Evolutionary conservation across 2,113 vertebrate genomes (phyloP).

Genomic region (Etheostoma cragini): DNA sequence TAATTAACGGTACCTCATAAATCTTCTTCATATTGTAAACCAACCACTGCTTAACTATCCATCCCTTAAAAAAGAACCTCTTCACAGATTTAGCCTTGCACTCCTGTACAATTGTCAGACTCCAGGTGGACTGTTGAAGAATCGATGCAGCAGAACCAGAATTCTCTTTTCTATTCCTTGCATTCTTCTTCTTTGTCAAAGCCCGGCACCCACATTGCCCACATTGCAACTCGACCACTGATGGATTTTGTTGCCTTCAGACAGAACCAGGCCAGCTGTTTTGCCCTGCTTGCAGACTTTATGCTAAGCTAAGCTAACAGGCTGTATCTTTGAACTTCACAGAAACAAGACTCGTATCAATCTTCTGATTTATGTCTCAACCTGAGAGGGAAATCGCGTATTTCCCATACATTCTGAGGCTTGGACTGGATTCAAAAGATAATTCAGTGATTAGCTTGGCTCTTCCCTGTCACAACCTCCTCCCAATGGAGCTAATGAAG

Average conservation of each 20-base stretch:
- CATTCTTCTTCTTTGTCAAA: background rate
- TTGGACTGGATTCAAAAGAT: constrained; percentile 3
- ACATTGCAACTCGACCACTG: no score
- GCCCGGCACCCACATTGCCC: background rate
- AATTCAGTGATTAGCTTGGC: constrained; percentile 14
- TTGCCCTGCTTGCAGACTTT: background rate
- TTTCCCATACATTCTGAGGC: background rate
- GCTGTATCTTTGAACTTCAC: background rate
- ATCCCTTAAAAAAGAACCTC: background rate
- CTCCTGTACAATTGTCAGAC: background rate
- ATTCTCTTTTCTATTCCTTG: background rate
- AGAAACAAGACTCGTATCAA: background rate
- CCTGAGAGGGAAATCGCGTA: background rate
- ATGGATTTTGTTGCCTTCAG: no score
- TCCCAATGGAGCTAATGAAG: constrained; percentile 32
- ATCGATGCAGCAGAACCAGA: background rate
- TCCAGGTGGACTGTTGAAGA: background rate
- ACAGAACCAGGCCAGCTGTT: background rate
- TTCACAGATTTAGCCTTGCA: background rate
- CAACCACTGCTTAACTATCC: background rate
- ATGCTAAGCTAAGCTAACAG: constrained; percentile 7
- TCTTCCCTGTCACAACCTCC: constrained; percentile 3
- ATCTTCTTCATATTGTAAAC: background rate
- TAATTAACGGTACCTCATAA: background rate
- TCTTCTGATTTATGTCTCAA: background rate